phyloP scores from a whole-genome alignment of 2,888 invertebrate species.

The Dioctria linearis region DNA sequence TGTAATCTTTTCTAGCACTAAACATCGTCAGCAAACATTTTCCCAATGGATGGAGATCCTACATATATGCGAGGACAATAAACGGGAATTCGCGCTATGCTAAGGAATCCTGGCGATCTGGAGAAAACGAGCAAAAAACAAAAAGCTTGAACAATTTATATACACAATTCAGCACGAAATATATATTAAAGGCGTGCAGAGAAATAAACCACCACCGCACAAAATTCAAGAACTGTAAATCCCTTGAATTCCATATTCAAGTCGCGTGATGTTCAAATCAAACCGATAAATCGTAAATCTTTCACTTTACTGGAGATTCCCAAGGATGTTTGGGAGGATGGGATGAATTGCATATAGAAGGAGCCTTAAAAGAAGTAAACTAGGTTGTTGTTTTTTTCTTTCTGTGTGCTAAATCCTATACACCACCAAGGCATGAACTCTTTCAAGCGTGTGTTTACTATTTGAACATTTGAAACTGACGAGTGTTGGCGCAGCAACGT shows the following conservation, averaged over 20 bases:
- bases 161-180: constrained; percentile 32
- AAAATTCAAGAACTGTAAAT: constrained; percentile 20
- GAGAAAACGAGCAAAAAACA: constrained; percentile 1
- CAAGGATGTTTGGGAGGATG: constrained; percentile 50
- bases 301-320: constrained; percentile 61
- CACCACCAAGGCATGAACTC: constrained; percentile 17
- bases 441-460: constrained; percentile 30
- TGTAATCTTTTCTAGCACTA: not conserved
- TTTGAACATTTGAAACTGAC: constrained; percentile 3
- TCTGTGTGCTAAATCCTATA: not conserved
- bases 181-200: not conserved
- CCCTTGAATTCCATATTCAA: constrained; percentile 60
- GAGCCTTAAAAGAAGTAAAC: constrained; percentile 56
- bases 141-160: not conserved
- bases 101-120: constrained; percentile 36
- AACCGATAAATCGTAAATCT: constrained; percentile 63
- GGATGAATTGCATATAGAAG: constrained; percentile 54
- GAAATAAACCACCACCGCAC: not conserved
- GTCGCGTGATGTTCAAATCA: constrained; percentile 62
- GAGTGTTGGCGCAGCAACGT: constrained; percentile 19
- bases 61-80: constrained; percentile 22
- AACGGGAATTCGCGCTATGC: constrained; percentile 38
- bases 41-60: not conserved
- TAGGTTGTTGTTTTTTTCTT: too few relatives aligned
- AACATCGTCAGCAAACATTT: not conserved